Evolutionary conservation across 2,113 vertebrate species (phyloP).

Genomic region (Malurus elegans): DNA sequence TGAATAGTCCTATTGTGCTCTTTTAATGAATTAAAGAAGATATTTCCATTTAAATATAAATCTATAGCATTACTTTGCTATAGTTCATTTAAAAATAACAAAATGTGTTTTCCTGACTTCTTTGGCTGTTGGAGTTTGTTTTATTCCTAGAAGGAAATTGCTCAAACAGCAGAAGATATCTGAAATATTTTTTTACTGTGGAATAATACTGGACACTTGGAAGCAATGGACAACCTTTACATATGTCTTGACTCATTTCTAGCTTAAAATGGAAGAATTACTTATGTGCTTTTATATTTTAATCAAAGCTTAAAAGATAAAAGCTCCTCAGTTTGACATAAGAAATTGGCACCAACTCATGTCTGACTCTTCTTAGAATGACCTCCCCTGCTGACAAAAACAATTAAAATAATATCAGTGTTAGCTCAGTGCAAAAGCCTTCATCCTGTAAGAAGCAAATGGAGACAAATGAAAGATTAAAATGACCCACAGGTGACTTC

Average conservation of each 20-base stretch:
- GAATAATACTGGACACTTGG: background rate
- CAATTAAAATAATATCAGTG: background rate
- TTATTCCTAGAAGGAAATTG: background rate
- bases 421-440: background rate
- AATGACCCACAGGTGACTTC: background rate
- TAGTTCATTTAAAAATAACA: background rate
- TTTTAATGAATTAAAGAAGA: background rate
- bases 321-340: background rate
- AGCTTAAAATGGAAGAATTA: background rate
- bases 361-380: background rate
- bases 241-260: background rate
- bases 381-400: background rate
- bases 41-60: background rate
- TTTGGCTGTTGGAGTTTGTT: background rate
- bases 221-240: background rate
- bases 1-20: background rate
- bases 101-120: background rate
- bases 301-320: background rate
- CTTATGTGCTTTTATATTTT: background rate
- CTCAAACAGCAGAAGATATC: background rate
- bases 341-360: background rate
- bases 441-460: background rate
- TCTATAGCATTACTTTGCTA: background rate
- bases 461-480: background rate
- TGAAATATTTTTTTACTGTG: background rate